Percentiles rank a stretch among this genome's conserved stretches.
Conservation (phyloP, 2,113 vertebrate species). For the Carollia perspicillata region DNA sequence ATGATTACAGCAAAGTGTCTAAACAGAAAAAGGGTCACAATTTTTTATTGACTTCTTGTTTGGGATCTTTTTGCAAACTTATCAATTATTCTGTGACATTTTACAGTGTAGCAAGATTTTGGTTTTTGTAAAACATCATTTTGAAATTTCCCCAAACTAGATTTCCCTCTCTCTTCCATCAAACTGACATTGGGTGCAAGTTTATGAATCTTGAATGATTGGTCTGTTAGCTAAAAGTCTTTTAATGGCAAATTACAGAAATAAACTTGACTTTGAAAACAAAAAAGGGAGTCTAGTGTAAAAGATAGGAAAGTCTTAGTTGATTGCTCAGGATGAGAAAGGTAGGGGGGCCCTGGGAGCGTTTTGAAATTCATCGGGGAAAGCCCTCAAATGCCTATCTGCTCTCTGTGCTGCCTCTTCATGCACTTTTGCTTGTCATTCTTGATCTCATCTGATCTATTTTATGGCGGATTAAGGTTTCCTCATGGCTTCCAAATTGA, state of each 20-base stretch:
- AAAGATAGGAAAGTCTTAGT: not conserved
- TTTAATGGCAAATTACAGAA: not conserved
- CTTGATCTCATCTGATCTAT: not conserved
- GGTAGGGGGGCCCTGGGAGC: not conserved
- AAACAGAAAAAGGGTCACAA: not conserved
- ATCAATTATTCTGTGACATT: conserved; percentile 36
- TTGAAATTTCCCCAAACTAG: conserved; percentile 35
- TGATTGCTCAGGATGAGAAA: not conserved
- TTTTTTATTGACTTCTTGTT: conserved; percentile 42
- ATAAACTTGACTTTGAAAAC: not conserved
- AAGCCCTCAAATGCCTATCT: not conserved
- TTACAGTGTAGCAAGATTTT: conserved; percentile 17
- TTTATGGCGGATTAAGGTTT: not conserved
- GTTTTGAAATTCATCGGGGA: not conserved
- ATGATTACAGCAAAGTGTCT: not conserved
- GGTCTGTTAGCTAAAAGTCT: not conserved
- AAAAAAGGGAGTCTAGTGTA: not conserved
- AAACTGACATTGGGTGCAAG: not conserved
- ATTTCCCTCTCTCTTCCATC: not conserved
- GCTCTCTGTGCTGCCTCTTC: not conserved
- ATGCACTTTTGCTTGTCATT: not conserved
- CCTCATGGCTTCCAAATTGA: not conserved
- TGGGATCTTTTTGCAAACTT: conserved; percentile 27
- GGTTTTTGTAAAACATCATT: conserved; percentile 47
- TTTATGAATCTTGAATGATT: conserved; percentile 20